Evolutionary conservation across 2,113 vertebrate genomes (phyloP).

Genomic region (Prinia subflava): DNA sequence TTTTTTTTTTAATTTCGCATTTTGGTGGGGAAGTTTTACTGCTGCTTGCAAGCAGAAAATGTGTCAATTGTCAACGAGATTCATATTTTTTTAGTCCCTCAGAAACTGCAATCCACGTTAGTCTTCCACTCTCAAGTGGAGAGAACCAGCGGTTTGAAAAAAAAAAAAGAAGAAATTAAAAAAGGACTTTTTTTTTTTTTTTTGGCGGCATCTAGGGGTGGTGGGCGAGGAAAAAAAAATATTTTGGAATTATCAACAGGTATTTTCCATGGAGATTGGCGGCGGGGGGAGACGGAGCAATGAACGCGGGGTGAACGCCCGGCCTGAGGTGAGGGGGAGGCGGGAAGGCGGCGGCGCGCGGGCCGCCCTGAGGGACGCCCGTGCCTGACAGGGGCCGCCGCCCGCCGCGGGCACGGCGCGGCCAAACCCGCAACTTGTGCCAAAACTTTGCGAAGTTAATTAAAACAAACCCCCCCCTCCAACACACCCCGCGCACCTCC

Average conservation of each 20-base stretch:
- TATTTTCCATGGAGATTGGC: neutral
- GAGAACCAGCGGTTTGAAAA: neutral
- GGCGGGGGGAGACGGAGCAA: neutral
- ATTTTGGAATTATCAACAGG: slow-evolving; percentile 22
- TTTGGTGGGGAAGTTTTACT: neutral
- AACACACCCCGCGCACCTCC: too few relatives aligned
- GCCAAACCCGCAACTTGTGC: neutral
- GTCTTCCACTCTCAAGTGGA: neutral
- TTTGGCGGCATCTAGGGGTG: neutral
- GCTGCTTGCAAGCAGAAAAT: neutral
- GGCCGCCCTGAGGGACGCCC: neutral
- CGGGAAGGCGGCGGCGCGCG: neutral
- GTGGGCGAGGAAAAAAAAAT: rapidly evolving
- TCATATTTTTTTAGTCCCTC: neutral
- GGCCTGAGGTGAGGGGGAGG: neutral
- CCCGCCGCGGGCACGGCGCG: neutral
- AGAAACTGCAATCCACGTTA: neutral
- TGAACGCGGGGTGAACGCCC: neutral
- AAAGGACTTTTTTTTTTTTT: neutral
- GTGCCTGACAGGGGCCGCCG: neutral
- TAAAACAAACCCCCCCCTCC: neutral
- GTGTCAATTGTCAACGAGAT: neutral
- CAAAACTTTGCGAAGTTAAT: slow-evolving; percentile 29
- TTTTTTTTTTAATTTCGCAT: neutral
- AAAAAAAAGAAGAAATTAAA: too few relatives aligned